These are phyloP conservation scores for Luffia ferchaultella DNA, from an alignment of 2,888 invertebrate species.

Conservation along the genomic window DNA sequence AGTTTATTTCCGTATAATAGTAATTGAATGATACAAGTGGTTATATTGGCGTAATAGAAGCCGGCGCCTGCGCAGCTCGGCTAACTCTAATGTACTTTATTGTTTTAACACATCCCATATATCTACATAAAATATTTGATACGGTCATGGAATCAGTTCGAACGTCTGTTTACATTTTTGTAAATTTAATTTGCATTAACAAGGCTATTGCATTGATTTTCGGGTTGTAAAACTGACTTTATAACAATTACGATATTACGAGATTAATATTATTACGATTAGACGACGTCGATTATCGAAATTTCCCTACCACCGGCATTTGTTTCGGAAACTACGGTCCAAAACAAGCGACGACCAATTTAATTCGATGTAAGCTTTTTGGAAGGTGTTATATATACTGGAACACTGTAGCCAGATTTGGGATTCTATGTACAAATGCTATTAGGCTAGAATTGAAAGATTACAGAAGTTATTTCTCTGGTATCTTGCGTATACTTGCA, in stretches of 20 bases:
- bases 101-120: not conserved
- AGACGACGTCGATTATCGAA: no score
- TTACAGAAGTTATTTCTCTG: no score
- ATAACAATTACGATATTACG: not conserved
- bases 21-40: not conserved
- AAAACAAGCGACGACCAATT: no score
- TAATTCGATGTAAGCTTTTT: no score
- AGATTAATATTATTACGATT: no score
- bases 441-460: no score
- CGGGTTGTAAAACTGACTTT: not conserved
- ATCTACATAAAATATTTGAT: not conserved
- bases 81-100: slow-evolving; percentile 1
- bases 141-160: not conserved
- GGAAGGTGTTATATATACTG: no score
- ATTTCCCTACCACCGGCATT: no score
- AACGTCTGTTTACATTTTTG: not conserved
- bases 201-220: not conserved
- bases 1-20: not conserved
- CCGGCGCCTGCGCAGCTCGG: slow-evolving; percentile 3
- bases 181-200: not conserved
- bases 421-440: no score
- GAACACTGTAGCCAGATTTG: no score
- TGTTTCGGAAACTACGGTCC: no score
- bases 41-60: slow-evolving; percentile 2
- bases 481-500: no score